These are phyloP conservation scores for Trematomus bernacchii DNA, from an alignment of 2,797 vertebrate species.

Conservation along the genomic window DNA sequence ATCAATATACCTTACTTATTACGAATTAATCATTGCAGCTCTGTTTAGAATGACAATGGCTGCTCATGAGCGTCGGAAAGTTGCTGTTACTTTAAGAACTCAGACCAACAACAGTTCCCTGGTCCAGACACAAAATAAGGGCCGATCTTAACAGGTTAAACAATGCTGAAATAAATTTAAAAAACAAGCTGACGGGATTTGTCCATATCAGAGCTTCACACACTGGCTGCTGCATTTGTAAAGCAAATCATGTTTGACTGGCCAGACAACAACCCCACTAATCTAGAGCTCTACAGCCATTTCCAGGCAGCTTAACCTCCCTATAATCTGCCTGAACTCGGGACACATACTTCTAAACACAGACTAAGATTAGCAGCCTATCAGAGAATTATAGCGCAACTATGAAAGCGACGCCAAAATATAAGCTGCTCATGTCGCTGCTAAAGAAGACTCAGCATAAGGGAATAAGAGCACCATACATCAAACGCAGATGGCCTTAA, in stretches of 20 bases:
- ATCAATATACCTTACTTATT: too few species aligned
- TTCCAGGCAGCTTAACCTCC: constrained; percentile 71
- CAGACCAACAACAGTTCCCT: not conserved
- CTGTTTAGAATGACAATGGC: too few species aligned
- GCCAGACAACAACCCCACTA: constrained; percentile 54
- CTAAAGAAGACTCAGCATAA: constrained; percentile 25
- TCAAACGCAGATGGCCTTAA: constrained; percentile 9
- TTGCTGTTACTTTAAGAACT: not conserved
- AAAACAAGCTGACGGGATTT: constrained; percentile 27
- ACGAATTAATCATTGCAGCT: too few species aligned
- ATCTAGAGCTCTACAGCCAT: constrained; percentile 55
- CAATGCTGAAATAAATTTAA: not conserved
- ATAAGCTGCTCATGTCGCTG: constrained; percentile 49
- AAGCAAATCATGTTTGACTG: constrained; percentile 40
- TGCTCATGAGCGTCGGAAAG: not conserved
- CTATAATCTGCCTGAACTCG: constrained; percentile 67
- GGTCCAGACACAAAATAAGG: constrained; percentile 2
- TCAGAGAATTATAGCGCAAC: constrained; percentile 50
- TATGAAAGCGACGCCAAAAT: constrained; percentile 52
- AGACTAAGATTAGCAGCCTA: constrained; percentile 57
- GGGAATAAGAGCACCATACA: not conserved
- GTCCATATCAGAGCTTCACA: constrained; percentile 34
- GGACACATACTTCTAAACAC: constrained; percentile 65
- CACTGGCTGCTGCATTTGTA: constrained; percentile 21
- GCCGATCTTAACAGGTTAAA: constrained; percentile 13